Evolutionary conservation across 2,797 vertebrate genomes (phyloP).

Genomic region (Knipowitschia caucasica): DNA sequence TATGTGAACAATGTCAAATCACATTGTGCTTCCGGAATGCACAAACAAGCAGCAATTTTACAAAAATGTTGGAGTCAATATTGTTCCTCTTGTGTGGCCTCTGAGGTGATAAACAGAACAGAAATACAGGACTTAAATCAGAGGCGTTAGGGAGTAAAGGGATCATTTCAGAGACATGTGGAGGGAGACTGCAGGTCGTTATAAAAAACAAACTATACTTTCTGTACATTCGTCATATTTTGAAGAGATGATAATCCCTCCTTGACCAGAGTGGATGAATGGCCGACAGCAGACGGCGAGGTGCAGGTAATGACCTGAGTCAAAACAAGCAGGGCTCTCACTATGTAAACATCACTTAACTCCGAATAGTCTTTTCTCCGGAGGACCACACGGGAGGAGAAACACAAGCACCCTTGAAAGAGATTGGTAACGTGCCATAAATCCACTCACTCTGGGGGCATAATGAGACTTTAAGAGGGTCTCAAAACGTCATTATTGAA

Average conservation of each 20-base stretch:
- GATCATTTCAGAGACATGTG: conserved; percentile 22
- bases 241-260: background rate
- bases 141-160: conserved; percentile 32
- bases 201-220: background rate
- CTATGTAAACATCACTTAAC: conserved; percentile 71
- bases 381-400: conserved; percentile 63
- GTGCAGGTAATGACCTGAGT: conserved; percentile 56
- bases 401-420: conserved; percentile 67
- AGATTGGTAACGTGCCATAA: conserved; percentile 60
- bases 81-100: conserved; percentile 26
- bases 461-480: conserved; percentile 61
- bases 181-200: background rate
- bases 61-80: conserved; percentile 27
- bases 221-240: background rate
- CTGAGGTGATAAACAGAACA: conserved; percentile 22
- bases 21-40: background rate
- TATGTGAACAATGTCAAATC: background rate
- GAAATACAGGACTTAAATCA: conserved; percentile 34
- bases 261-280: conserved; percentile 15
- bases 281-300: conserved; percentile 25
- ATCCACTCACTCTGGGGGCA: conserved; percentile 52
- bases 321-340: conserved; percentile 51
- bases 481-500: conserved; percentile 53
- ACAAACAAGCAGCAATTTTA: conserved; percentile 40
- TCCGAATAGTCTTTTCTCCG: conserved; percentile 56